Percentiles rank a stretch among this genome's conserved stretches.
These are phyloP conservation scores for Galemys pyrenaicus DNA, from an alignment of 2,113 vertebrate species.

Conservation along the genomic window DNA sequence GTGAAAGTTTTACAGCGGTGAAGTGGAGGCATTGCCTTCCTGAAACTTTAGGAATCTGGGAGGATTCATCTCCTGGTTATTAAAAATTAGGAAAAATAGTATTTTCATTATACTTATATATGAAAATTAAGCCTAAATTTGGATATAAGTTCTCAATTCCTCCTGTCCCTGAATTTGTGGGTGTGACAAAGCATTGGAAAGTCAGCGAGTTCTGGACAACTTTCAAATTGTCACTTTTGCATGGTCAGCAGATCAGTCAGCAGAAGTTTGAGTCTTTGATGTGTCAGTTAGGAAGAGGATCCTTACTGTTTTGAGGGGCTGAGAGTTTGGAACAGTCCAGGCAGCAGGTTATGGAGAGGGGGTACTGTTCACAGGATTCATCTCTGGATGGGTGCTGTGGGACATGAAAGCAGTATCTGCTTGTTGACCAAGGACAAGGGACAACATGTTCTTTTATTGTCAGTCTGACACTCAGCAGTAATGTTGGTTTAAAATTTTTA, in stretches of 20 bases:
- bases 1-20: not conserved
- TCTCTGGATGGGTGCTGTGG: not conserved
- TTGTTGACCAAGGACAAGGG: not conserved
- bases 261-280: not conserved
- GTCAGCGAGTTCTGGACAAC: constrained; percentile 15
- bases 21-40: not conserved
- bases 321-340: not conserved
- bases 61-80: not conserved
- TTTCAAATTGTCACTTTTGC: constrained; percentile 20
- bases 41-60: not conserved
- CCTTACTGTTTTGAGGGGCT: not conserved
- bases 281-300: not conserved
- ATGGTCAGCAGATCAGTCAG: not conserved
- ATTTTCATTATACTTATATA: not conserved
- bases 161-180: not conserved
- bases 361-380: not conserved
- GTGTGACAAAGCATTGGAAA: not conserved
- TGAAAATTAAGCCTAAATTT: constrained; percentile 19
- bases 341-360: too few relatives aligned
- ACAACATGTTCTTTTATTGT: not conserved
- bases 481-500: not conserved
- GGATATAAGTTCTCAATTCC: not conserved
- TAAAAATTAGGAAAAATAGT: not conserved
- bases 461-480: not conserved
- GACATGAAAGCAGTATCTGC: not conserved